A percentile compares a stretch with the other conserved stretches of the same genome.
Evolutionary conservation across 2,888 invertebrate genomes (phyloP).

Genomic region (Trachelus tabidus): DNA sequence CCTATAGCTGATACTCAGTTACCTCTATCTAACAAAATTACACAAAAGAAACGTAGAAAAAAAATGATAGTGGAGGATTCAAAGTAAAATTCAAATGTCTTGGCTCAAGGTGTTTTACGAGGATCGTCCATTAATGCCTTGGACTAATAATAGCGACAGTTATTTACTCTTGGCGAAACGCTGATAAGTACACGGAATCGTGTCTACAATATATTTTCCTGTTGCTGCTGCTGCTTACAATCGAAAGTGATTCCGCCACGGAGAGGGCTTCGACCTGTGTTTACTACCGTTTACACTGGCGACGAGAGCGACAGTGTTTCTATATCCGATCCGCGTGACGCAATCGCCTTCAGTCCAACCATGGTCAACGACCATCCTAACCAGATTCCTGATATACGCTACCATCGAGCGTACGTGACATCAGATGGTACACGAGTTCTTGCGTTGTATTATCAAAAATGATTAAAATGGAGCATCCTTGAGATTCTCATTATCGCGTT

Average conservation of each 20-base stretch:
- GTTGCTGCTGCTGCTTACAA: conserved; percentile 11
- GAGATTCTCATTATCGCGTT: not conserved
- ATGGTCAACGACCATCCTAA: conserved; percentile 27
- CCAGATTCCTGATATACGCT: not conserved
- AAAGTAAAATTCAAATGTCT: not conserved
- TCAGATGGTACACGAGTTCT: not conserved
- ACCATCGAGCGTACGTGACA: not conserved
- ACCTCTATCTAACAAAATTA: no score
- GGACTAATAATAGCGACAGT: not conserved
- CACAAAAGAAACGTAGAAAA: no score
- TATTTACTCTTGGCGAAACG: not conserved
- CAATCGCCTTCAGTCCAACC: conserved; percentile 42
- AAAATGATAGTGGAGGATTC: not conserved
- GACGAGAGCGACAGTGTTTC: conserved; percentile 51
- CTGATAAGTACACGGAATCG: not conserved
- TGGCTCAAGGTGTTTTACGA: not conserved
- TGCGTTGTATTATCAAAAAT: not conserved
- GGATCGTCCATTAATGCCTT: not conserved
- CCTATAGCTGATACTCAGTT: no score
- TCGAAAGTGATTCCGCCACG: conserved; percentile 26
- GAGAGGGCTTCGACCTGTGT: conserved; percentile 50
- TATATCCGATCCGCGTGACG: conserved; percentile 49
- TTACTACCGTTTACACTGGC: conserved; percentile 35
- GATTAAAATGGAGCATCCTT: conserved; percentile 1
- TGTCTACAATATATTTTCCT: not conserved